Percentiles rank a stretch among this genome's conserved stretches.
phyloP scores from a whole-genome alignment of 2,888 invertebrate genomes.

The Nomada fucata region DNA sequence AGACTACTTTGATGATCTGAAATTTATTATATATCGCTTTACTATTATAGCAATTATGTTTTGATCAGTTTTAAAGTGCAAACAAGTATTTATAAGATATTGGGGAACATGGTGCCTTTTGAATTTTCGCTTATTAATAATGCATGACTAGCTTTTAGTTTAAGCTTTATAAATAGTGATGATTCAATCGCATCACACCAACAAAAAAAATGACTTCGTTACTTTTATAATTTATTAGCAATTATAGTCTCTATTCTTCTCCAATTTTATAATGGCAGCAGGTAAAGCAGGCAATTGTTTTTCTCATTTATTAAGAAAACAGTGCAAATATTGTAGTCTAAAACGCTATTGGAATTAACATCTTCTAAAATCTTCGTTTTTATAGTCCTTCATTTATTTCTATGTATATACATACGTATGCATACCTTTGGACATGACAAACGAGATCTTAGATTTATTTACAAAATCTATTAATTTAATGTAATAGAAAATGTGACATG shows the following conservation, averaged over 20 bases:
- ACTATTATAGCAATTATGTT: constrained; percentile 23
- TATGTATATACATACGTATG: constrained; percentile 6
- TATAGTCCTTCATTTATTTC: constrained; percentile 15
- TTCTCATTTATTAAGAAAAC: constrained; percentile 4
- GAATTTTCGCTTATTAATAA: constrained; percentile 51
- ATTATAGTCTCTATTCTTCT: constrained; percentile 20
- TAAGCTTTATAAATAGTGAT: constrained; percentile 36
- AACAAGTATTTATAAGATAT: constrained; percentile 52
- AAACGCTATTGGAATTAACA: constrained; percentile 12
- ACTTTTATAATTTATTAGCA: constrained; percentile 34
- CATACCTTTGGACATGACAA: constrained; percentile 39
- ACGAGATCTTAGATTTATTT: not conserved
- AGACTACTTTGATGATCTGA: constrained; percentile 38
- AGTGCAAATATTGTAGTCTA: constrained; percentile 30
- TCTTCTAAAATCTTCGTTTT: constrained; percentile 19
- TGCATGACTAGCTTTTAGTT: constrained; percentile 40
- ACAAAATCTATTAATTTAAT: not conserved
- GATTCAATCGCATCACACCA: constrained; percentile 16
- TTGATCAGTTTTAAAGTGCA: constrained; percentile 46
- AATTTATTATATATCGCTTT: constrained; percentile 24
- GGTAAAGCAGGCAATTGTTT: constrained; percentile 3
- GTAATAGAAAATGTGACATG: constrained; percentile 1
- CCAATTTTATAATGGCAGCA: constrained; percentile 18
- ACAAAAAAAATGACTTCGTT: constrained; percentile 9
- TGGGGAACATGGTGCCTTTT: constrained; percentile 58